Evolutionary conservation across 2,888 invertebrate genomes (phyloP).

Genomic region (Fissipunctia ypsillon): DNA sequence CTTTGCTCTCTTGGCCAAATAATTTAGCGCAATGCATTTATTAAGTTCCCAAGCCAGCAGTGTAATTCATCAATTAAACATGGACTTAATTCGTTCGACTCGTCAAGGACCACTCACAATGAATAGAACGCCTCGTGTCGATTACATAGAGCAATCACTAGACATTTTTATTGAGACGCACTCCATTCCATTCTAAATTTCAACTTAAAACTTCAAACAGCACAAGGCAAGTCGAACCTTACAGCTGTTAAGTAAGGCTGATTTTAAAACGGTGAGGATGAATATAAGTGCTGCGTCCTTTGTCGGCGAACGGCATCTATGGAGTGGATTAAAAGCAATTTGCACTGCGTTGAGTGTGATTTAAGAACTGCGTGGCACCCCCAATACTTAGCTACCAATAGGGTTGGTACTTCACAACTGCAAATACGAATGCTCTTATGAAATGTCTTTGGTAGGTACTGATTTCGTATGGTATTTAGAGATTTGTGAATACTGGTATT

Average conservation of each 20-base stretch:
- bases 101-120: slow-evolving; percentile 60
- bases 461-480: slow-evolving; percentile 28
- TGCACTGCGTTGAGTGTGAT: slow-evolving; percentile 81
- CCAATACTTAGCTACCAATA: slow-evolving; percentile 62
- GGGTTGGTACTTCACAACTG: slow-evolving; percentile 56
- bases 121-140: slow-evolving; percentile 75
- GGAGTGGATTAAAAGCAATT: slow-evolving; percentile 88
- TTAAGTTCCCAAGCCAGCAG: slow-evolving; percentile 33
- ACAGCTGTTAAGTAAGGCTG: slow-evolving; percentile 43
- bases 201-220: slow-evolving; percentile 60
- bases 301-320: slow-evolving; percentile 81
- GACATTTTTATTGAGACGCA: slow-evolving; percentile 74
- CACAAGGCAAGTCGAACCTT: slow-evolving; percentile 53
- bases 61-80: slow-evolving; percentile 67
- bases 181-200: slow-evolving; percentile 79
- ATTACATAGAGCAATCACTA: slow-evolving; percentile 79
- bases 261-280: slow-evolving; percentile 3
- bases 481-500: background rate
- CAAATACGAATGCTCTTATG: slow-evolving; percentile 55
- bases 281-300: slow-evolving; percentile 72
- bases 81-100: slow-evolving; percentile 69
- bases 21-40: background rate
- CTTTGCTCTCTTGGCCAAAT: background rate
- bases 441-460: slow-evolving; percentile 57
- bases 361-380: slow-evolving; percentile 74